Evolutionary conservation across 2,113 vertebrate genomes (phyloP).

Genomic region (Meleagris gallopavo): DNA sequence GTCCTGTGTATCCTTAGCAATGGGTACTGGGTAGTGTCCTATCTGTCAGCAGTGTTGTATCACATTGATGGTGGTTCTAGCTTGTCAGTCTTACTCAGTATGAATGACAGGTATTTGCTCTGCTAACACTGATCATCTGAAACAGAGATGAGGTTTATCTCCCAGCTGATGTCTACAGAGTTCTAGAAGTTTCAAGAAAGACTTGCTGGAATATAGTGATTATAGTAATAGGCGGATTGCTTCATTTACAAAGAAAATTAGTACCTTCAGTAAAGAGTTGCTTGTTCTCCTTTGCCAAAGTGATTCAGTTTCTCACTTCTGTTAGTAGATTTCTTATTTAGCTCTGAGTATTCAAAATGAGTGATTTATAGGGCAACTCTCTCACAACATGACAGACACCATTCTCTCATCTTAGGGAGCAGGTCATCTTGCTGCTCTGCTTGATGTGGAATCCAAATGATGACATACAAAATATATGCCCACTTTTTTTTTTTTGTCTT

Average conservation of each 20-base stretch:
- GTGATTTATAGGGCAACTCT: no score
- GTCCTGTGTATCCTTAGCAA: neutral
- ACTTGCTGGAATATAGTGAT: neutral
- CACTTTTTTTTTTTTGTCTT: neutral
- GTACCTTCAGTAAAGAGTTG: neutral
- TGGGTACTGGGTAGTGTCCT: no score
- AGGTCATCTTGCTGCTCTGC: neutral
- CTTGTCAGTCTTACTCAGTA: neutral
- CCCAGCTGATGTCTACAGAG: neutral
- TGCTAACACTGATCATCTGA: neutral
- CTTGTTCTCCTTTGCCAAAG: neutral
- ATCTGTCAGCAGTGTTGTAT: neutral
- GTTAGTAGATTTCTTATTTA: neutral
- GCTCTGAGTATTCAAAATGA: neutral
- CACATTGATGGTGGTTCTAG: neutral
- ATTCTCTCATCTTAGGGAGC: neutral
- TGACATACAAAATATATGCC: neutral
- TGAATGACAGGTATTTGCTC: neutral
- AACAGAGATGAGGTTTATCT: neutral
- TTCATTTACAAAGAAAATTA: neutral
- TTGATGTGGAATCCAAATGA: neutral
- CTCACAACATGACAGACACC: neutral
- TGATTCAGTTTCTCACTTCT: neutral
- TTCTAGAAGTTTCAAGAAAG: neutral
- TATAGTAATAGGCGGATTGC: neutral